Evolutionary conservation across 2,113 vertebrate genomes (phyloP).

Genomic region (Rissa tridactyla): DNA sequence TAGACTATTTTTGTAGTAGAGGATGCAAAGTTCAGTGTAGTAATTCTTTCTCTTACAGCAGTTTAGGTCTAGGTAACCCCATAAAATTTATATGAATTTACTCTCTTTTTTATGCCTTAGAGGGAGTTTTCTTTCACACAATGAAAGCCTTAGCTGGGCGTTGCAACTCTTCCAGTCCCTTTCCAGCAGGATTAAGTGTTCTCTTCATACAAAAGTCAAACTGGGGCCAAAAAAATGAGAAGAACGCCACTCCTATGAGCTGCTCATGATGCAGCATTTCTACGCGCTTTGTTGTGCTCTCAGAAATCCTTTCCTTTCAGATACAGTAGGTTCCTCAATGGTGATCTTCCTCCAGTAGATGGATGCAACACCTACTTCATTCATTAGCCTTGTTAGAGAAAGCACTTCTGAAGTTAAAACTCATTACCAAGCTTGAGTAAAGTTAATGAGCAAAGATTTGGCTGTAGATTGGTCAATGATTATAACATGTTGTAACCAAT

Average conservation of each 20-base stretch:
- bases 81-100: background rate
- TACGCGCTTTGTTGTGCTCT: rapidly evolving
- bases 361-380: background rate
- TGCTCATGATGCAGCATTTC: background rate
- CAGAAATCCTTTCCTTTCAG: background rate
- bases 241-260: background rate
- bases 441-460: background rate
- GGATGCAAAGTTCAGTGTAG: background rate
- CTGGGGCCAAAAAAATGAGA: background rate
- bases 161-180: background rate
- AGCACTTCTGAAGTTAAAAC: background rate
- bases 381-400: background rate
- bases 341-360: background rate
- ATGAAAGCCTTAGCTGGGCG: background rate
- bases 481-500: background rate
- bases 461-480: background rate
- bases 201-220: background rate
- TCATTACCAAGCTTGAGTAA: background rate
- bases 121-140: background rate
- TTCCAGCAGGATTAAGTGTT: slow-evolving; percentile 49
- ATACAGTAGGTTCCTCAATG: background rate
- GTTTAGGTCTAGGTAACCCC: background rate
- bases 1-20: background rate
- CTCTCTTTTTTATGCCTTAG: background rate
- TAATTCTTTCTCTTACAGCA: background rate